These are phyloP conservation scores for Holotrichia oblita DNA, from an alignment of 1,140 invertebrate species.

Conservation along the genomic window DNA sequence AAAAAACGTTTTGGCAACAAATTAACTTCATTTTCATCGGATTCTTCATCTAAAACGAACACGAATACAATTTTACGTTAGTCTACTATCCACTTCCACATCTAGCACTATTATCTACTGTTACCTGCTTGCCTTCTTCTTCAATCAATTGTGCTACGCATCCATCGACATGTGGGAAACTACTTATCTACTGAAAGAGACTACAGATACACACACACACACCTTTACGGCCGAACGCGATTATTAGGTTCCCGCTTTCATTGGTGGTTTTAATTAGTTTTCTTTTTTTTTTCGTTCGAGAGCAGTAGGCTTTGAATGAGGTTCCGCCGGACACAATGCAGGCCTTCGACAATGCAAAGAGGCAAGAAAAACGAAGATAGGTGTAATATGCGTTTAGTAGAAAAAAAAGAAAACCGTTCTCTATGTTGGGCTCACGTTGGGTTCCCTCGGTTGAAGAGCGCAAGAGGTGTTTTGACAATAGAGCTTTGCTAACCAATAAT, in stretches of 20 bases:
- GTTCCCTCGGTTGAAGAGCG: not conserved
- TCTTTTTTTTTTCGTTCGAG: not conserved
- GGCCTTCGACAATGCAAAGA: not conserved
- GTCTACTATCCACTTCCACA: too few relatives aligned
- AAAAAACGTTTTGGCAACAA: too few relatives aligned
- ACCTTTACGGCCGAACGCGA: not conserved
- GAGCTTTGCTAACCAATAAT: slow-evolving; percentile 23
- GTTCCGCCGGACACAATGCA: not conserved
- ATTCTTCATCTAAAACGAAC: too few relatives aligned
- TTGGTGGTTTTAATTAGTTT: slow-evolving; percentile 1
- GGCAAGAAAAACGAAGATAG: not conserved
- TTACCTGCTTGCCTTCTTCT: not conserved
- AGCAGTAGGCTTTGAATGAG: not conserved
- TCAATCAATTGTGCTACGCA: not conserved
- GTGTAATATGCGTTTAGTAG: not conserved
- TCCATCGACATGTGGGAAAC: not conserved
- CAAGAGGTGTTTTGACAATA: not conserved
- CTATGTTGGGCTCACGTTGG: not conserved
- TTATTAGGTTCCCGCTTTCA: slow-evolving; percentile 6
- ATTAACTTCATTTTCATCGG: too few relatives aligned
- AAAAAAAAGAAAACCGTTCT: not conserved
- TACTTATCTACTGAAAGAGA: slow-evolving; percentile 12
- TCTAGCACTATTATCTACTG: too few relatives aligned
- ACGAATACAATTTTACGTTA: too few relatives aligned
- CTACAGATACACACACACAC: too few relatives aligned